Percentiles rank a stretch among this genome's conserved stretches.
These are phyloP conservation scores for Lepidothrix coronata DNA, from an alignment of 2,113 vertebrate species.

Conservation along the genomic window DNA sequence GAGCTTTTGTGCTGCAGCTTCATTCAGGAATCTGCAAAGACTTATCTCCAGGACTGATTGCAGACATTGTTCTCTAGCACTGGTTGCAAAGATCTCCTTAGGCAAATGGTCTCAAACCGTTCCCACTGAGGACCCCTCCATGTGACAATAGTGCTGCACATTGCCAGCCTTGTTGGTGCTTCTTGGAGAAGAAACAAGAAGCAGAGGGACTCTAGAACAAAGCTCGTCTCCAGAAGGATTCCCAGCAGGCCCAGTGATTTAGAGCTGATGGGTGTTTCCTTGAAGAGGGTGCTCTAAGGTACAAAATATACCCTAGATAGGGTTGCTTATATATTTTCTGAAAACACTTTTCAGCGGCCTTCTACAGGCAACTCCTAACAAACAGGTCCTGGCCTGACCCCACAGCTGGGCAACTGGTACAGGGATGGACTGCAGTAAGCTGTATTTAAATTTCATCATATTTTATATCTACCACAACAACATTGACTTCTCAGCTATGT, in stretches of 20 bases:
- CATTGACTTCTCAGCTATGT: neutral
- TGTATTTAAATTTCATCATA: neutral
- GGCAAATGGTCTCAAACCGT: neutral
- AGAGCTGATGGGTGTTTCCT: neutral
- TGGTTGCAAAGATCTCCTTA: neutral
- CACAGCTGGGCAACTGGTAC: neutral
- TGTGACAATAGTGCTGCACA: neutral
- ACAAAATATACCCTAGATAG: neutral
- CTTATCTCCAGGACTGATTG: neutral
- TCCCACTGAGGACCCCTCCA: neutral
- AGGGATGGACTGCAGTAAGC: neutral
- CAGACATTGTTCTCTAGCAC: neutral
- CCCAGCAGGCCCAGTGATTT: neutral
- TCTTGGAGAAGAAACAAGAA: neutral
- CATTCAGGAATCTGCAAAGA: neutral
- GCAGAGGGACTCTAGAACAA: neutral
- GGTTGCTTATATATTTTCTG: neutral
- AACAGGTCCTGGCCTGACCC: neutral
- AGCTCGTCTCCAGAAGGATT: neutral
- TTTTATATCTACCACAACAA: neutral
- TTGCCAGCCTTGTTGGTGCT: neutral
- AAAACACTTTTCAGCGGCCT: neutral
- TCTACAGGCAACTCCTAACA: neutral
- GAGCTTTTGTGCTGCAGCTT: neutral
- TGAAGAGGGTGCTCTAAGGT: neutral